A percentile compares a stretch with the other conserved stretches of the same genome.
phyloP scores from a whole-genome alignment of 2,113 vertebrate genomes.

The Prionailurus bengalensis region DNA sequence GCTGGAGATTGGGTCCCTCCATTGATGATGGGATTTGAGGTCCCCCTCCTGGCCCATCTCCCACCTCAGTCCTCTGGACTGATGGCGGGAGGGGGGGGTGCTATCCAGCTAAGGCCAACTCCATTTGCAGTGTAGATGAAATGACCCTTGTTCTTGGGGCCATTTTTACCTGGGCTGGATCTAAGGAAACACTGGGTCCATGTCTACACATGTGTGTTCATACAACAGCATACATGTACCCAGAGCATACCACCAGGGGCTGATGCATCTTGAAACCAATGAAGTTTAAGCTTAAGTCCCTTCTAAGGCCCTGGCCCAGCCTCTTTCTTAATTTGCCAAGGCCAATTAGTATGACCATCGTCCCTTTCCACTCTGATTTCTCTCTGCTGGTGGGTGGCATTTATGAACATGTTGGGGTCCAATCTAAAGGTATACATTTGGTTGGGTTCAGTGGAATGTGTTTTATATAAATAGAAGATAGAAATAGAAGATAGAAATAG shows the following conservation, averaged over 20 bases:
- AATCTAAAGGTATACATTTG: not conserved
- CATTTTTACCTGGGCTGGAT: not conserved
- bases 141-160: not conserved
- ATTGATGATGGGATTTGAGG: not conserved
- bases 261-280: not conserved
- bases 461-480: constrained; percentile 6
- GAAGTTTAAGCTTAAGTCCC: not conserved
- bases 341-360: not conserved
- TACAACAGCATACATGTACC: not conserved
- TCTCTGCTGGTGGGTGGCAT: not conserved
- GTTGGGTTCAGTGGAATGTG: not conserved
- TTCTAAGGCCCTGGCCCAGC: not conserved
- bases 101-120: not conserved
- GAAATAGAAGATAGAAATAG: not conserved
- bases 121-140: not conserved
- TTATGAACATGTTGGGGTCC: not conserved
- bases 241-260: not conserved
- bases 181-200: not conserved
- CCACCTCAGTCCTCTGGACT: not conserved
- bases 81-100: fast-evolving
- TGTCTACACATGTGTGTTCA: not conserved
- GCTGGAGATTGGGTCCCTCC: not conserved
- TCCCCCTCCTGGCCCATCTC: not conserved
- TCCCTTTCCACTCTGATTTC: constrained; percentile 8
- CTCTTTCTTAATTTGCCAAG: not conserved